Conservation (phyloP, 30 jellyfish, hydroid and myxozoan genomes). For the Cassiopea andromeda region DNA sequence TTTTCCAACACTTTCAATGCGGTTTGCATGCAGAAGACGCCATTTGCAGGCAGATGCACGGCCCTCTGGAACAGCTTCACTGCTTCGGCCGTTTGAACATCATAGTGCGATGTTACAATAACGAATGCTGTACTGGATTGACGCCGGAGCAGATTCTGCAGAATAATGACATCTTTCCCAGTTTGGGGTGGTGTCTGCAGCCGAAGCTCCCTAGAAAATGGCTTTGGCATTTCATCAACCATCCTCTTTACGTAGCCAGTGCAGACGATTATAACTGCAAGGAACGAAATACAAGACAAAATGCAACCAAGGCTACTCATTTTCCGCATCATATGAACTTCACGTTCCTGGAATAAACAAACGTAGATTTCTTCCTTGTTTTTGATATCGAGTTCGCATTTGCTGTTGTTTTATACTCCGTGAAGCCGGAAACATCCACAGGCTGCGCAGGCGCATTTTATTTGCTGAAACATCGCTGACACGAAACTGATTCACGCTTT, state of each 20-base stretch:
- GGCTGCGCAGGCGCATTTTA: too few relatives aligned
- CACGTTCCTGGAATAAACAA: too few relatives aligned
- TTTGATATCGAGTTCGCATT: too few relatives aligned
- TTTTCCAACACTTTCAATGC: conserved; percentile 51
- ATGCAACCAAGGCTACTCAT: not conserved
- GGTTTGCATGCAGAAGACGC: conserved; percentile 65
- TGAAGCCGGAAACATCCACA: too few relatives aligned
- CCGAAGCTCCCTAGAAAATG: conserved; percentile 59
- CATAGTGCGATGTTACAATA: conserved; percentile 52
- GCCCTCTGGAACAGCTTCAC: conserved; percentile 50
- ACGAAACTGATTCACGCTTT: too few relatives aligned
- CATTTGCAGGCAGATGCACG: conserved; percentile 44
- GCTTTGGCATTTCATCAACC: conserved; percentile 55
- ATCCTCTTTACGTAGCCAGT: not conserved
- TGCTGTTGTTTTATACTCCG: too few relatives aligned
- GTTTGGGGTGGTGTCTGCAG: conserved; percentile 52
- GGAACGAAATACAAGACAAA: not conserved
- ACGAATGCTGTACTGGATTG: conserved; percentile 13
- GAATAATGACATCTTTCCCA: conserved; percentile 80
- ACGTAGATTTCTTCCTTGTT: too few relatives aligned
- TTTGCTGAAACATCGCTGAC: too few relatives aligned
- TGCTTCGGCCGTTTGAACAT: conserved; percentile 65
- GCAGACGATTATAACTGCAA: not conserved
- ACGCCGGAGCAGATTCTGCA: conserved; percentile 78
- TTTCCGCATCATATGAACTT: too few relatives aligned